Conservation (phyloP, 2,888 invertebrate genomes). For the Unio delphinus region DNA sequence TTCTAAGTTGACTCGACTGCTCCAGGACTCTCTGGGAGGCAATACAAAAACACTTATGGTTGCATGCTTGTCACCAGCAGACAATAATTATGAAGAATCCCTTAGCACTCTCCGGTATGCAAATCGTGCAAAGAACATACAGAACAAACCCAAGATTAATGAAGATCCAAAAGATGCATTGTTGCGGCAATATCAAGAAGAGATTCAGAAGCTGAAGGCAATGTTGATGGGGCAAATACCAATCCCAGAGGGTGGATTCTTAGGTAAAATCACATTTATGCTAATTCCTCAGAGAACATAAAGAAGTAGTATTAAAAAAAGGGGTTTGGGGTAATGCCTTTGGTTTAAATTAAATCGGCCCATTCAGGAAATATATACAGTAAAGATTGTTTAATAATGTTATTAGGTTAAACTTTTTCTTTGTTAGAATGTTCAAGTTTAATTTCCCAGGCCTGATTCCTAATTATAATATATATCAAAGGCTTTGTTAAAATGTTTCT, state of each 20-base stretch:
- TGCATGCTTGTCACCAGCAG: slow-evolving; percentile 87
- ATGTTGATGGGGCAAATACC: slow-evolving; percentile 69
- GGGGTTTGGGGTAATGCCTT: no score
- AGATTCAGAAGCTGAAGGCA: slow-evolving; percentile 81
- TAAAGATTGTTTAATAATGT: no score
- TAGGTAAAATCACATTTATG: slow-evolving; percentile 11
- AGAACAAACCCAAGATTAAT: slow-evolving; percentile 85
- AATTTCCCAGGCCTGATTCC: no score
- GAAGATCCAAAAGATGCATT: slow-evolving; percentile 93
- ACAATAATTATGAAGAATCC: slow-evolving; percentile 87
- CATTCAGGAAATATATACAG: no score
- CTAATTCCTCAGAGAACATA: no score
- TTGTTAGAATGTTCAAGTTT: no score
- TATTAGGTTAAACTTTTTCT: no score
- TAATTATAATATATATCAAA: no score
- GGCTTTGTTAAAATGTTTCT: no score
- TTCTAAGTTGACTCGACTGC: slow-evolving; percentile 79
- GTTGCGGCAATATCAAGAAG: slow-evolving; percentile 86
- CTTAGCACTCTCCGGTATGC: slow-evolving; percentile 86
- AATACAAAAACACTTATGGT: slow-evolving; percentile 93
- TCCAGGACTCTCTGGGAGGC: slow-evolving; percentile 76
- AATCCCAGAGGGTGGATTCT: slow-evolving; percentile 42
- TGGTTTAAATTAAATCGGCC: no score
- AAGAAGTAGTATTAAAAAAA: no score
- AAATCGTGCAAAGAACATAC: slow-evolving; percentile 86